Conservation (phyloP, 1,140 invertebrate genomes). For the Temnothorax nylanderi region DNA sequence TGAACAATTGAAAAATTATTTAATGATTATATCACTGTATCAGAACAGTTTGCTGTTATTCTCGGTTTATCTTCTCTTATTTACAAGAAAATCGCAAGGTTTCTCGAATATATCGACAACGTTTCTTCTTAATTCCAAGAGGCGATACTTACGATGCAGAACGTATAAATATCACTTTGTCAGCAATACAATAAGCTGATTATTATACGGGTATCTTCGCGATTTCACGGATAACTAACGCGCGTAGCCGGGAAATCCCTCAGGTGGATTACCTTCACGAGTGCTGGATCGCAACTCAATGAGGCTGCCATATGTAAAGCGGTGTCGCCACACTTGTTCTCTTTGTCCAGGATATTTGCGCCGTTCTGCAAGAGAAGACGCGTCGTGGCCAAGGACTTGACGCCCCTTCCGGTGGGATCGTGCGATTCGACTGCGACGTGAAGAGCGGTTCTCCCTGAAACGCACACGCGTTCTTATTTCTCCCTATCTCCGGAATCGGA, state of each 20-base stretch:
- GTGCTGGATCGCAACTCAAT: constrained; percentile 71
- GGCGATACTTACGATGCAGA: background rate
- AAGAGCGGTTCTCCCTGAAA: constrained; percentile 77
- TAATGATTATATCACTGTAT: background rate
- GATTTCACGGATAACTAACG: background rate
- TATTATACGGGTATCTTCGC: background rate
- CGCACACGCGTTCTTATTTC: background rate
- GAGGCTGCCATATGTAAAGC: constrained; percentile 78
- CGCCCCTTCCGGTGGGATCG: constrained; percentile 40
- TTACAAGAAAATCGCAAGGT: background rate
- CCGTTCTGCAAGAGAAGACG: constrained; percentile 76
- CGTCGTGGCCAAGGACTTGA: constrained; percentile 66
- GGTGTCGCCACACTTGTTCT: constrained; percentile 75
- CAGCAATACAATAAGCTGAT: background rate
- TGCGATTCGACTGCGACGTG: constrained; percentile 78
- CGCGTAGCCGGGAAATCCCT: background rate
- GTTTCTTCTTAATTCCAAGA: background rate
- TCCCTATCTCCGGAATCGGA: background rate
- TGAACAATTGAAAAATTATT: background rate
- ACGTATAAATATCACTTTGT: background rate
- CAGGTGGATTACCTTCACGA: constrained; percentile 75
- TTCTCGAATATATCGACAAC: background rate
- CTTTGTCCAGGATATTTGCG: constrained; percentile 71
- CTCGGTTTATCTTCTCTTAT: background rate
- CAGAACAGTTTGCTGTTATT: background rate